Percentiles rank a stretch among this genome's conserved stretches.
These are phyloP conservation scores for Crocidura indochinensis DNA, from an alignment of 2,797 vertebrate genomes.

Conservation along the genomic window DNA sequence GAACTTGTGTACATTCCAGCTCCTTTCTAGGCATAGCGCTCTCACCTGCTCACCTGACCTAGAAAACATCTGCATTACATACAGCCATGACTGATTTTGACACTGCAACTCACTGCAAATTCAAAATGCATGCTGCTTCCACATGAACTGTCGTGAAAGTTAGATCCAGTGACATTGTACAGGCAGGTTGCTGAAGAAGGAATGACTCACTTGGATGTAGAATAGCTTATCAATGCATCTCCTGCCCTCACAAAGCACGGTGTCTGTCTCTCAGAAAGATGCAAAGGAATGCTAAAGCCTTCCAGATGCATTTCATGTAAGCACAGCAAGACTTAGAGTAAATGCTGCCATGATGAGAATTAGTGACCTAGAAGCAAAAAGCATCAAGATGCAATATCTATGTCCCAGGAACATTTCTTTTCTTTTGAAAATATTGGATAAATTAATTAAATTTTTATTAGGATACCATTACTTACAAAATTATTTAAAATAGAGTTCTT, in stretches of 20 bases:
- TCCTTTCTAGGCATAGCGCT: background rate
- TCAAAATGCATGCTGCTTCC: slow-evolving; percentile 71
- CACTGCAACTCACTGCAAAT: background rate
- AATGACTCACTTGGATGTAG: background rate
- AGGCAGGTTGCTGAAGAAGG: background rate
- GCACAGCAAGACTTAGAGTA: background rate
- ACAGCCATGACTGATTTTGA: background rate
- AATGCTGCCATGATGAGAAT: background rate
- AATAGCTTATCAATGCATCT: background rate
- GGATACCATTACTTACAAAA: no score
- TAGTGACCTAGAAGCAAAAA: background rate
- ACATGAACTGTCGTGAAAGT: slow-evolving; percentile 63
- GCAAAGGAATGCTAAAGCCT: background rate
- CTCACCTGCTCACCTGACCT: background rate
- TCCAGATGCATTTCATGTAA: background rate
- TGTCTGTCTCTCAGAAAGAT: background rate
- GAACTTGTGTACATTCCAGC: background rate
- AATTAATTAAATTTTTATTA: no score
- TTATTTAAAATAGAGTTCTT: no score
- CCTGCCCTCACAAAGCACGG: background rate
- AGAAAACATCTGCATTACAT: background rate
- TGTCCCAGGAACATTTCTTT: no score
- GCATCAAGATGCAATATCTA: rapidly evolving
- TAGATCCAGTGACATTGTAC: slow-evolving; percentile 60
- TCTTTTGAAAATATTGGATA: no score